phyloP scores from a whole-genome alignment of 2,888 invertebrate species.

The Noctuana brunneofusca region DNA sequence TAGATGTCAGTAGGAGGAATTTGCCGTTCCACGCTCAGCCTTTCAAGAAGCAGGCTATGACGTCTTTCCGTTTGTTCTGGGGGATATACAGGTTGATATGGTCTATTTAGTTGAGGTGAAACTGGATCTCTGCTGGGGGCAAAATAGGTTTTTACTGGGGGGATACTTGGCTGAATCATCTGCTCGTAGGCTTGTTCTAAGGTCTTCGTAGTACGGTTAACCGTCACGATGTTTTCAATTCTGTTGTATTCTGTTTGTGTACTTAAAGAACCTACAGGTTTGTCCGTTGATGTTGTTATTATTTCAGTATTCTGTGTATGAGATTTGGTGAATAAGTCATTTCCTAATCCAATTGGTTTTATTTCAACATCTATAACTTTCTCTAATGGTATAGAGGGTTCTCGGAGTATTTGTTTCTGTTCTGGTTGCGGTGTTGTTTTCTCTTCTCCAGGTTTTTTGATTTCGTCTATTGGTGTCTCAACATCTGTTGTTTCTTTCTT shows the following conservation, averaged over 20 bases:
- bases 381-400: conserved; percentile 72
- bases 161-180: conserved; percentile 60
- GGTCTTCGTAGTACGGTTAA: conserved; percentile 73
- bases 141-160: conserved; percentile 69
- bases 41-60: conserved; percentile 70
- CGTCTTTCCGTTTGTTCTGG: conserved; percentile 68
- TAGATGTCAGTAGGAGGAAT: conserved; percentile 64
- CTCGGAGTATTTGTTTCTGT: conserved; percentile 58
- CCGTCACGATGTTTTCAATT: conserved; percentile 73
- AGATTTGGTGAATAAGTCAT: conserved; percentile 65
- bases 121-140: conserved; percentile 64
- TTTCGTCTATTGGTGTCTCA: conserved; percentile 41
- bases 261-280: conserved; percentile 59
- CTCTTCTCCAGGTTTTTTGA: conserved; percentile 43
- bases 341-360: conserved; percentile 68
- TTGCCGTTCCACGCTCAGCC: conserved; percentile 73
- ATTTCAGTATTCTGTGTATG: conserved; percentile 77
- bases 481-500: conserved; percentile 13
- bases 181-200: conserved; percentile 70
- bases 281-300: conserved; percentile 58
- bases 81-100: conserved; percentile 63
- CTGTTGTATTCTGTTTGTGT: conserved; percentile 73
- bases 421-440: conserved; percentile 44
- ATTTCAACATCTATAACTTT: conserved; percentile 77
- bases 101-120: conserved; percentile 59